Evolutionary conservation across 2,113 vertebrate genomes (phyloP), one percentile per base, ranked within the genome.

Genomic region (Anolis carolinensis): DNA sequence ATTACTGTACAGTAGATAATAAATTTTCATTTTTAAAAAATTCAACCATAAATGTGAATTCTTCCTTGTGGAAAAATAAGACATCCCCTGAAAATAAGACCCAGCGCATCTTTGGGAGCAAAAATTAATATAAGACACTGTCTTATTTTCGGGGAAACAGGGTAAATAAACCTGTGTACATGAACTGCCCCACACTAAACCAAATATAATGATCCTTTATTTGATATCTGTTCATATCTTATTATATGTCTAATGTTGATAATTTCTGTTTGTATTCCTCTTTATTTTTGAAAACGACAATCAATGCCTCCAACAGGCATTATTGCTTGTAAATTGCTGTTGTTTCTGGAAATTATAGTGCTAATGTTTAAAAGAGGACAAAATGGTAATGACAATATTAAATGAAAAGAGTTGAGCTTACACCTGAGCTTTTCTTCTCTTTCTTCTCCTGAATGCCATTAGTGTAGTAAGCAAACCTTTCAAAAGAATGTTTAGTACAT

Each of bases 401-500:
- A 59, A 59, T 18, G 18, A 59, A 59, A 59, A 59, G 18, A 13
- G 18, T 16, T 59, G 55, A 63, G 55, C n/a, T 25, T 16, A 36
- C 36, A 36, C 5, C 21, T 5, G 10, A 20, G 6, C 23, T 25
- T n/a, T 77, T 77, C 16, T 9, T 16, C 3, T 55, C 9, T 8
- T 14, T 32, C 32, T 36, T 63, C 82, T 34, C 80, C 71, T 65
- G 68, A 8, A 16, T n/a, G 65, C 2, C 92, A 79, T 14, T 67
- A 72, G 34, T 0, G 0, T 76, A 67, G 63, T 78, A 83, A 82
- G 85, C 68, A 86, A 59, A 84, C 91, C 82, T 81, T 93, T 90
- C 84, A 92, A 92, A 90, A 83, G 68, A 30, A 86, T 93, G 9
- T 82, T 93, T 86, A 86, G 71, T 75, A 20, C 85, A 89, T 89